phyloP scores from a whole-genome alignment of 2,113 vertebrate genomes.

The Ovibos moschatus region DNA sequence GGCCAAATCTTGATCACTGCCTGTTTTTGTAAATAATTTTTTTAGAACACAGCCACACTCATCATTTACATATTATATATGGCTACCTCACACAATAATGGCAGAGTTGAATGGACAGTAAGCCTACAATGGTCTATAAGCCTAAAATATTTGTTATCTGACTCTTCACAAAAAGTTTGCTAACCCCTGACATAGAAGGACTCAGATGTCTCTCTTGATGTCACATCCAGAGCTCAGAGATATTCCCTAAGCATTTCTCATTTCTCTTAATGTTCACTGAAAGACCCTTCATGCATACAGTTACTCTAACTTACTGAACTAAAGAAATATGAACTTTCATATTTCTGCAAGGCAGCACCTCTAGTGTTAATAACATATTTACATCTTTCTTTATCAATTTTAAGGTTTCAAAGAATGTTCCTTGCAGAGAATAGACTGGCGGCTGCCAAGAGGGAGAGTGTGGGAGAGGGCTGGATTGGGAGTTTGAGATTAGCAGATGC shows the following conservation, averaged over 20 bases:
- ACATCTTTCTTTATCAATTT: background rate
- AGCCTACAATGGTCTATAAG: background rate
- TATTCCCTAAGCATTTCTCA: background rate
- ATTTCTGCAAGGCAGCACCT: background rate
- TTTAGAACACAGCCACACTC: background rate
- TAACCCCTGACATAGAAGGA: background rate
- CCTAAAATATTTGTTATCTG: background rate
- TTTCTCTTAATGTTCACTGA: conserved; percentile 1
- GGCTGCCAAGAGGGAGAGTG: background rate
- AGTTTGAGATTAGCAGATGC: background rate
- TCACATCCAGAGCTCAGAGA: background rate
- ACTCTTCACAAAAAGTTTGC: background rate
- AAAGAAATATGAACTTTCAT: background rate
- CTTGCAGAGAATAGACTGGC: background rate
- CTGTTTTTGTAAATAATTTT: background rate
- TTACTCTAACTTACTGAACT: background rate
- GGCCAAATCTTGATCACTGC: background rate
- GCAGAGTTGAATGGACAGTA: background rate
- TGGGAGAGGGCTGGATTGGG: background rate
- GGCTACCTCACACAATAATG: background rate
- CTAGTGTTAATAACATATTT: conserved; percentile 16
- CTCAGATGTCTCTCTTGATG: background rate
- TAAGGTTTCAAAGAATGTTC: conserved; percentile 2
- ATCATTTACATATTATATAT: background rate
- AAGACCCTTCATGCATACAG: background rate